A percentile compares a stretch with the other conserved stretches of the same genome.
Evolutionary conservation across 2,797 vertebrate species (phyloP).

Genomic region (Sebastes steindachneri): DNA sequence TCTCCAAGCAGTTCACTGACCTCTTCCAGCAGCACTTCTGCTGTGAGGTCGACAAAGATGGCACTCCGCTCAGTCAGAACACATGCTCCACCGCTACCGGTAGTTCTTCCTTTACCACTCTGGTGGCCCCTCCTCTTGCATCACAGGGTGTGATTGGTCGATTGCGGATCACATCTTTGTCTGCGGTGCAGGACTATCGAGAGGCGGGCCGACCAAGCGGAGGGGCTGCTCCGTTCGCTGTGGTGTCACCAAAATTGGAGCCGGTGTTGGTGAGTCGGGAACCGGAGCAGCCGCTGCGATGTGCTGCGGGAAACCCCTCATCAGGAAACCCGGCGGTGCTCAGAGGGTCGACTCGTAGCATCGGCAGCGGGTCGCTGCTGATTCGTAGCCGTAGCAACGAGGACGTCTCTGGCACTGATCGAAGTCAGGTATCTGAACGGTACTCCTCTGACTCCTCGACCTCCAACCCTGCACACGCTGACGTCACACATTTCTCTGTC

Average conservation of each 20-base stretch:
- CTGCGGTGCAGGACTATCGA: constrained; percentile 90
- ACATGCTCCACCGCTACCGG: constrained; percentile 30
- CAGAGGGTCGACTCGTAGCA: constrained; percentile 41
- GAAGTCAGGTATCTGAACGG: constrained; percentile 62
- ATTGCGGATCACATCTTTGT: constrained; percentile 79
- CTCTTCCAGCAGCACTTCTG: constrained; percentile 96
- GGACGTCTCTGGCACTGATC: constrained; percentile 73
- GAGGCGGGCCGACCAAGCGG: constrained; percentile 83
- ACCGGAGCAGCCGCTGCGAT: constrained; percentile 75
- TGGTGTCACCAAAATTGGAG: constrained; percentile 73
- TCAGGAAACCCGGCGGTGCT: constrained; percentile 45
- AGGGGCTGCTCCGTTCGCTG: constrained; percentile 66
- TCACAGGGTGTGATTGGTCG: constrained; percentile 77
- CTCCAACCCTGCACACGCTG: constrained; percentile 49
- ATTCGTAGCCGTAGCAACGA: constrained; percentile 87
- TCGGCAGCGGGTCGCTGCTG: constrained; percentile 40
- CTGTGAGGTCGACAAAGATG: constrained; percentile 90
- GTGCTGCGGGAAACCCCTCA: constrained; percentile 56
- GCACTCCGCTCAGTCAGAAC: constrained; percentile 56
- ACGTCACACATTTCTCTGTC: constrained; percentile 85
- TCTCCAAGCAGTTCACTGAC: constrained; percentile 92
- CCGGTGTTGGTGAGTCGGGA: constrained; percentile 65
- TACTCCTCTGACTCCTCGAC: constrained; percentile 70
- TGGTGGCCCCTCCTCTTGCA: constrained; percentile 16
- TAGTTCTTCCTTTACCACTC: constrained; percentile 38